Base-by-base conservation (phyloP, 2,113 vertebrate genomes). In the Callionymus lyra region DNA sequence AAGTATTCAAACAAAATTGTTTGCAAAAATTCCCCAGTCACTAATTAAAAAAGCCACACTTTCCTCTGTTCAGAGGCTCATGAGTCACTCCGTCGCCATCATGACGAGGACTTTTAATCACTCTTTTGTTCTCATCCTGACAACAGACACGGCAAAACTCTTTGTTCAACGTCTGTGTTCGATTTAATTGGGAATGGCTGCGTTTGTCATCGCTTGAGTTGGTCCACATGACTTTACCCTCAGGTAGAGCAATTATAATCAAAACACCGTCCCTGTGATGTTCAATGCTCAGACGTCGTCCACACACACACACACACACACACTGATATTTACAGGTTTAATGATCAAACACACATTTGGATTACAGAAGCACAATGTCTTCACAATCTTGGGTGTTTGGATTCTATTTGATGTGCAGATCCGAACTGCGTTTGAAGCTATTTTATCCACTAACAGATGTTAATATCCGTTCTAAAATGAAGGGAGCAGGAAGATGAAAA, bases 211-310 rank as follows among this genome's bases (percentile, higher is more conserved):
- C n/a, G 12, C 53, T 58, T 65, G 54, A 71, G 36, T 59, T 36
- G 21, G 59, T 59, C 51, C 16, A 44, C 44, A 50, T 53, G 48
- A 58, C 58, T 44, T 62, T 60, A 59, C 65, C 53, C 60, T 53
- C 59, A 78, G 79, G 77, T 77, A 68, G 63, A 48, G 55, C 63
- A 76, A 75, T 76, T 79, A 77, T 60, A 68, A 63, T 60, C 54
- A 70, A 47, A 9, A 17, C 40, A 12, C 42, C 38, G 57, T 51
- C 33, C 42, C 36, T 55, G 8, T 54, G 21, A 27, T 63, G 31
- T 67, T 72, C 44, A 31, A 50, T 50, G 47, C 42, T 34, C 12
- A 1, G 42, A 27, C 41, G 41, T 54, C 48, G 52, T 58, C 39
- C 62, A 44, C 14, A 33, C 4, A 42, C 31, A 56, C 17, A 44